Evolutionary conservation across 2,888 invertebrate species (phyloP).

Genomic region (Choristoneura rosaceana): DNA sequence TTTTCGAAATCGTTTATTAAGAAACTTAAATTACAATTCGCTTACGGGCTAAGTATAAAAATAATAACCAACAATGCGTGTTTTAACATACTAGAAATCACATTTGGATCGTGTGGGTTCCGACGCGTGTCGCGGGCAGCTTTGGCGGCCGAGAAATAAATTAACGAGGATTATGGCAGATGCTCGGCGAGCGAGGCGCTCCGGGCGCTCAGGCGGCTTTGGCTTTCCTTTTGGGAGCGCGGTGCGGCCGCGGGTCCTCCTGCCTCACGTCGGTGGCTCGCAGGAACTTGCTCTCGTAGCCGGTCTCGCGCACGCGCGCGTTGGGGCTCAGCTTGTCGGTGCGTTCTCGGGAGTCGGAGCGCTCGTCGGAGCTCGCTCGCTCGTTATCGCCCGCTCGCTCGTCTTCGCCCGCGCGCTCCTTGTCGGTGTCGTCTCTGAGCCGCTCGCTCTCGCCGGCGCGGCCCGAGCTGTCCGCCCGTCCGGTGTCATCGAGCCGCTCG

Average conservation of each 20-base stretch:
- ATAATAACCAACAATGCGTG: slow-evolving; percentile 60
- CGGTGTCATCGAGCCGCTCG: slow-evolving; percentile 49
- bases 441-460: slow-evolving; percentile 39
- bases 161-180: slow-evolving; percentile 74
- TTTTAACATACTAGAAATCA: slow-evolving; percentile 60
- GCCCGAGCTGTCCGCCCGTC: slow-evolving; percentile 46
- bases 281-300: slow-evolving; percentile 69
- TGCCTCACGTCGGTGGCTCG: slow-evolving; percentile 69
- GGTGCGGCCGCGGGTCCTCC: slow-evolving; percentile 59
- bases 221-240: slow-evolving; percentile 50
- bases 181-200: slow-evolving; percentile 46
- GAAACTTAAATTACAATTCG: slow-evolving; percentile 73
- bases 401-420: slow-evolving; percentile 58
- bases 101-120: slow-evolving; percentile 23
- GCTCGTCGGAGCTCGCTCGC: slow-evolving; percentile 49
- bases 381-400: slow-evolving; percentile 47
- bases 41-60: slow-evolving; percentile 77
- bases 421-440: slow-evolving; percentile 50
- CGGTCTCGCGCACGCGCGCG: slow-evolving; percentile 68
- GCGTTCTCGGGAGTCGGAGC: slow-evolving; percentile 54
- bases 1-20: slow-evolving; percentile 81
- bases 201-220: slow-evolving; percentile 49
- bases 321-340: slow-evolving; percentile 65
- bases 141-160: slow-evolving; percentile 61
- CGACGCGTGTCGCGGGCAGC: not conserved